Evolutionary conservation across 1,140 invertebrate species (phyloP).

Genomic region (Galleria mellonella): DNA sequence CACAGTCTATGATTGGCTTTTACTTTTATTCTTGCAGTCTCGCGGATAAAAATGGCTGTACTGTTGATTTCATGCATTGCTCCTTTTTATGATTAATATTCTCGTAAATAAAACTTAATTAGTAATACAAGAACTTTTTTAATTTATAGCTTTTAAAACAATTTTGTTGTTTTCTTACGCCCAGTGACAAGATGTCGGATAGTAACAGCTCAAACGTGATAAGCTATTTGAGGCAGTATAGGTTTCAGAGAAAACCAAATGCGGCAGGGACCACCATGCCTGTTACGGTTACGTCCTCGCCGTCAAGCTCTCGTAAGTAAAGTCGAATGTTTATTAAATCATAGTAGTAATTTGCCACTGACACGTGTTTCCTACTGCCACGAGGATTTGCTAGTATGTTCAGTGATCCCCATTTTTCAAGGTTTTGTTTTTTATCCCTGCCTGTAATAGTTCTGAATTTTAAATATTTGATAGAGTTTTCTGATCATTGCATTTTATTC

Average conservation of each 20-base stretch:
- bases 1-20: conserved; percentile 20
- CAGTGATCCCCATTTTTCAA: conserved; percentile 13
- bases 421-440: conserved; percentile 7
- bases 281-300: conserved; percentile 39
- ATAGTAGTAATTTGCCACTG: not conserved
- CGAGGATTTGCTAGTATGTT: conserved; percentile 24
- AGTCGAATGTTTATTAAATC: not conserved
- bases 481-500: too few species aligned
- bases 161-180: conserved; percentile 4
- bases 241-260: conserved; percentile 66
- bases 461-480: too few species aligned
- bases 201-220: conserved; percentile 63
- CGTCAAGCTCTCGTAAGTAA: conserved; percentile 46
- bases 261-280: conserved; percentile 37
- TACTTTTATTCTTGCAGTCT: conserved; percentile 30
- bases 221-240: conserved; percentile 70
- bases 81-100: conserved; percentile 38
- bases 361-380: conserved; percentile 23
- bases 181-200: conserved; percentile 50
- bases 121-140: conserved; percentile 21
- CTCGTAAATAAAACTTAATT: conserved; percentile 27
- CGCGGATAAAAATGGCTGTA: conserved; percentile 69
- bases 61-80: conserved; percentile 51
- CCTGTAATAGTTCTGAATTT: not conserved
- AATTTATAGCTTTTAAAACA: conserved; percentile 9